phyloP scores from a whole-genome alignment of 2,797 vertebrate genomes.

The Gymnoscopelus braueri region DNA sequence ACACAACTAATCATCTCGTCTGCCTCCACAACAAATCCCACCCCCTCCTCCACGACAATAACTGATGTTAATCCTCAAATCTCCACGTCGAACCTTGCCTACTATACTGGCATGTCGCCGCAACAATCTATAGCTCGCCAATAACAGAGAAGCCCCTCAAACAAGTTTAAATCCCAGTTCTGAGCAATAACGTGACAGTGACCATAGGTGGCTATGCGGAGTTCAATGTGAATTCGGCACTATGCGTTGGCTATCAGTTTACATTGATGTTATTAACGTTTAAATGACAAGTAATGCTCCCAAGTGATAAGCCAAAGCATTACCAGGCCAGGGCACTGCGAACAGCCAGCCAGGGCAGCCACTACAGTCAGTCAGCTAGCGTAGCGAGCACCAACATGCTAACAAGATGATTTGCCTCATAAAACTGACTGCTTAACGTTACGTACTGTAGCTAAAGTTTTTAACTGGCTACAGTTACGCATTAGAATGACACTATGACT shows the following conservation, averaged over 20 bases:
- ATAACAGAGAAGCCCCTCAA: conserved; percentile 26
- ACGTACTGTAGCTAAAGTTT: neutral
- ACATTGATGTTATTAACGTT: neutral
- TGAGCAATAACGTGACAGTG: neutral
- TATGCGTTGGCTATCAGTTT: neutral
- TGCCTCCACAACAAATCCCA: conserved; percentile 56
- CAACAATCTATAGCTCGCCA: conserved; percentile 44
- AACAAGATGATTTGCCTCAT: conserved; percentile 21
- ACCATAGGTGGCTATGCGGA: fast-evolving
- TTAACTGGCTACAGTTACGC: fast-evolving
- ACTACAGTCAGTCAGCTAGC: conserved; percentile 22
- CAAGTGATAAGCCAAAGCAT: conserved; percentile 18
- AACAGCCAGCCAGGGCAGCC: conserved; percentile 44
- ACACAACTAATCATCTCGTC: conserved; percentile 64
- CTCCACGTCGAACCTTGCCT: conserved; percentile 53
- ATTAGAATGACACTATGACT: neutral
- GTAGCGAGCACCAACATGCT: too few species aligned
- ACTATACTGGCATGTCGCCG: conserved; percentile 46
- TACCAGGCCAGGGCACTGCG: conserved; percentile 59
- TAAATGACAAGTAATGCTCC: conserved; percentile 1
- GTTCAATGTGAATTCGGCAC: neutral
- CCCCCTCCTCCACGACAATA: conserved; percentile 41
- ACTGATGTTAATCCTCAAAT: conserved; percentile 78
- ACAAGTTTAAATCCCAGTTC: neutral
- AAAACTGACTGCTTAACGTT: neutral